Percentiles rank a stretch among this genome's conserved stretches.
Conservation (phyloP, 2,888 invertebrate genomes). For the Acronicta leporina region DNA sequence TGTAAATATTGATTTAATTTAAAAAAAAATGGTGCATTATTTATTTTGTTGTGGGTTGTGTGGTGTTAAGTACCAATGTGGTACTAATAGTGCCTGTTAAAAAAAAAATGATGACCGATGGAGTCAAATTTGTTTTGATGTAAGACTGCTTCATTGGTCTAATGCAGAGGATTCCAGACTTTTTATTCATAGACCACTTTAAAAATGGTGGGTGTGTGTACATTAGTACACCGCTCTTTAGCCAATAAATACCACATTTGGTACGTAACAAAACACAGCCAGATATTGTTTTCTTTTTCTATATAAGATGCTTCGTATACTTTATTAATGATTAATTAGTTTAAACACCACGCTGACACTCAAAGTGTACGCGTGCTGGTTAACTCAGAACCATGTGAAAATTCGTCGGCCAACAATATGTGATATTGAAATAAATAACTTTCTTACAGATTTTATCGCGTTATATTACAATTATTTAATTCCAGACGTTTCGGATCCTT, state of each 20-base stretch:
- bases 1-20: conserved; percentile 52
- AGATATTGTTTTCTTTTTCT: conserved; percentile 20
- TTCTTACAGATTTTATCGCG: no score
- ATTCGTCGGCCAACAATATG: conserved; percentile 3
- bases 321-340: conserved; percentile 36
- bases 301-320: conserved; percentile 33
- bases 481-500: no score
- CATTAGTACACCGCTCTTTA: no score
- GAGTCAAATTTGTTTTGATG: no score
- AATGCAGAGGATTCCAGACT: no score
- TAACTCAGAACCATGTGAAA: conserved; percentile 22
- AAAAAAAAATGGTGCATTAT: conserved; percentile 44
- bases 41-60: conserved; percentile 31
- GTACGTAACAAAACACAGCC: conserved; percentile 8
- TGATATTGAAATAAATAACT: no score
- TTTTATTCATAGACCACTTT: no score
- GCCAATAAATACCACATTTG: conserved; percentile 4
- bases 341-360: conserved; percentile 33
- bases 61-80: conserved; percentile 10
- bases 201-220: no score
- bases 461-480: no score
- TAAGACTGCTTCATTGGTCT: no score
- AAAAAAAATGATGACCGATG: no score
- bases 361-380: conserved; percentile 25
- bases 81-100: conserved; percentile 12